phyloP scores from a whole-genome alignment of 2,888 invertebrate genomes.

The Ischnus inquisitorius region DNA sequence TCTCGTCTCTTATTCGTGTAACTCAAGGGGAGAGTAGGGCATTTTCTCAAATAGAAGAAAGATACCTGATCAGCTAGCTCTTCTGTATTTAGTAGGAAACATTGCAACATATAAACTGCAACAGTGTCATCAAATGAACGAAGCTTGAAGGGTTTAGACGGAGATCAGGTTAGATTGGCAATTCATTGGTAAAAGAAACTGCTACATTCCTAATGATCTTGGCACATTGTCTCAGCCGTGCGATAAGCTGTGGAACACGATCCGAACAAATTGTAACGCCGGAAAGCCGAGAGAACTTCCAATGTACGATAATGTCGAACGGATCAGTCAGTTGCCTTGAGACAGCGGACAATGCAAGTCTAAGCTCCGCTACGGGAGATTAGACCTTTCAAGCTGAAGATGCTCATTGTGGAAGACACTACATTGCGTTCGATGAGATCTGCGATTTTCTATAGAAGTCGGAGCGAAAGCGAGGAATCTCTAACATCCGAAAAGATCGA shows the following conservation, averaged over 20 bases:
- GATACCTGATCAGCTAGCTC: not conserved
- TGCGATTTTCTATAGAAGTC: slow-evolving; percentile 17
- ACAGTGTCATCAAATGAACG: not conserved
- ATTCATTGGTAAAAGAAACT: not conserved
- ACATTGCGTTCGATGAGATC: not conserved
- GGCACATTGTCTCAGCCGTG: not conserved
- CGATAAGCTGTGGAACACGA: not conserved
- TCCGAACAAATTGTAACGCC: slow-evolving; percentile 19
- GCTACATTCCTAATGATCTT: slow-evolving; percentile 4
- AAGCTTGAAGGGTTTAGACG: not conserved
- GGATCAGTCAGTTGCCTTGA: not conserved
- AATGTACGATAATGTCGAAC: slow-evolving; percentile 41
- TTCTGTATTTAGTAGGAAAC: not conserved
- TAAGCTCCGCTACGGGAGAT: slow-evolving; percentile 10
- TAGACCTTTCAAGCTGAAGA: not conserved
- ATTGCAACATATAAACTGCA: not conserved
- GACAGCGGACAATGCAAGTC: not conserved
- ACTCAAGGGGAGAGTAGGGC: not conserved
- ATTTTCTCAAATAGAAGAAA: not conserved
- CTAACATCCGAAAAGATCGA: slow-evolving; percentile 30
- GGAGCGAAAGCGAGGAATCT: not conserved
- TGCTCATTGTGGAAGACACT: slow-evolving; percentile 10
- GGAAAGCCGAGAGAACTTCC: slow-evolving; percentile 5
- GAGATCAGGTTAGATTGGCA: too few relatives aligned
- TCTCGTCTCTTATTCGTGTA: not conserved